Percentiles rank a stretch among this genome's conserved stretches.
phyloP scores from a whole-genome alignment of 2,113 vertebrate genomes.

The Calonectris borealis region DNA sequence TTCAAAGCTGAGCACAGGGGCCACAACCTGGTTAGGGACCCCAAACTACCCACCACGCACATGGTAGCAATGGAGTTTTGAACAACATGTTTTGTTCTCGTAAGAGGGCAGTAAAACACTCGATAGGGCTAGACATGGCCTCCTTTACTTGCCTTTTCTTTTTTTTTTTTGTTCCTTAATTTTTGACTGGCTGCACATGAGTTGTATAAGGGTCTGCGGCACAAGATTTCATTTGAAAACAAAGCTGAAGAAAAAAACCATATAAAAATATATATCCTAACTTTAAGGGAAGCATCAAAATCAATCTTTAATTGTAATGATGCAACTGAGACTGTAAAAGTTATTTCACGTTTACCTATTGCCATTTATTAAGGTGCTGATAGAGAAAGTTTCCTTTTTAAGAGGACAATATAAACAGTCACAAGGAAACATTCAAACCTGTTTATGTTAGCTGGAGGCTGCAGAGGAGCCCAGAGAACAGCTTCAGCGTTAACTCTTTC shows the following conservation, averaged over 20 bases:
- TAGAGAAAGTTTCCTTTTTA: constrained; percentile 65
- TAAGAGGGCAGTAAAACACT: background rate
- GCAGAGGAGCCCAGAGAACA: background rate
- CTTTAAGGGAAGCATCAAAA: background rate
- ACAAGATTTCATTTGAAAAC: background rate
- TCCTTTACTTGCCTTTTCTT: background rate
- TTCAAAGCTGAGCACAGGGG: background rate
- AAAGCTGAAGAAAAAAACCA: background rate
- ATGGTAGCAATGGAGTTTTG: background rate
- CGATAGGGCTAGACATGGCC: background rate
- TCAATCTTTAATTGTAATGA: background rate
- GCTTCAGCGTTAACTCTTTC: constrained; percentile 3
- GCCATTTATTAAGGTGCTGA: constrained; percentile 48
- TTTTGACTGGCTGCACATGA: background rate
- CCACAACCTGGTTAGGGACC: background rate
- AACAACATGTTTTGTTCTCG: background rate
- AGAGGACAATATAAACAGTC: constrained; percentile 56
- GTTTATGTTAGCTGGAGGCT: constrained; percentile 68
- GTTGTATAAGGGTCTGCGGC: background rate
- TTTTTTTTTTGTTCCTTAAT: background rate
- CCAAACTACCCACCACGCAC: rapidly evolving
- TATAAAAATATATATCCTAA: background rate
- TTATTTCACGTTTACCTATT: constrained; percentile 45
- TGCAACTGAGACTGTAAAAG: background rate
- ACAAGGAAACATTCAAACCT: constrained; percentile 44